phyloP scores from a whole-genome alignment of 2,888 invertebrate genomes.

The Ormyrus thymus region DNA sequence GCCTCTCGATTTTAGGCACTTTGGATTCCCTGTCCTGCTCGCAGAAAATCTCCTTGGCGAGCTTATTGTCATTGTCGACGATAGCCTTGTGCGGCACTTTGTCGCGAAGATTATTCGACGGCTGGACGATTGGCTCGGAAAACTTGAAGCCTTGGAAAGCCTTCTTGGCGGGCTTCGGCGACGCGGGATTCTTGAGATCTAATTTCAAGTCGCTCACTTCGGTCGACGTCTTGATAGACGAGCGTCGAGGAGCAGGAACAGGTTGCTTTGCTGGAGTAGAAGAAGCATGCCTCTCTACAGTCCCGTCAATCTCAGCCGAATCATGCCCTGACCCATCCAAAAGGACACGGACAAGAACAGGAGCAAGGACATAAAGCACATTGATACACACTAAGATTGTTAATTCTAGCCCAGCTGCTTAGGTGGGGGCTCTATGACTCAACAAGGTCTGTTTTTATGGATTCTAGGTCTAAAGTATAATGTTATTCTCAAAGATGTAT shows the following conservation, averaged over 20 bases:
- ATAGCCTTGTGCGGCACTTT: neutral
- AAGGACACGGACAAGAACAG: slow-evolving; percentile 74
- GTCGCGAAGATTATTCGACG: slow-evolving; percentile 7
- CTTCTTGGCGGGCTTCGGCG: slow-evolving; percentile 23
- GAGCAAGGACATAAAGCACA: slow-evolving; percentile 75
- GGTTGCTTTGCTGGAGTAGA: slow-evolving; percentile 73
- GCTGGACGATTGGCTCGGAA: slow-evolving; percentile 60
- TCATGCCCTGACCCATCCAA: slow-evolving; percentile 75
- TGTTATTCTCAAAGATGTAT: slow-evolving; percentile 49
- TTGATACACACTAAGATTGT: slow-evolving; percentile 74
- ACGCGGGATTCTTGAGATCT: slow-evolving; percentile 64
- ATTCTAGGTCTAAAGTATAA: slow-evolving; percentile 51
- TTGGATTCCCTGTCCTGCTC: slow-evolving; percentile 46
- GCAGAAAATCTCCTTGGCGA: neutral
- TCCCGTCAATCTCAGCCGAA: slow-evolving; percentile 74
- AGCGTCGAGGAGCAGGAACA: slow-evolving; percentile 71
- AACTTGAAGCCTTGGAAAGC: slow-evolving; percentile 77
- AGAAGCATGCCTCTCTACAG: slow-evolving; percentile 75
- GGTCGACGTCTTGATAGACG: slow-evolving; percentile 64
- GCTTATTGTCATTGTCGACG: slow-evolving; percentile 6
- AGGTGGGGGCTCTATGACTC: slow-evolving; percentile 64
- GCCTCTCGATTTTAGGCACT: slow-evolving; percentile 39
- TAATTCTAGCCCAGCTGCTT: slow-evolving; percentile 69
- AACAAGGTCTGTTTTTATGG: slow-evolving; percentile 59
- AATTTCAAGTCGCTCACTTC: slow-evolving; percentile 68